phyloP scores from a whole-genome alignment of 2,888 invertebrate genomes.

The Erebia palarica region DNA sequence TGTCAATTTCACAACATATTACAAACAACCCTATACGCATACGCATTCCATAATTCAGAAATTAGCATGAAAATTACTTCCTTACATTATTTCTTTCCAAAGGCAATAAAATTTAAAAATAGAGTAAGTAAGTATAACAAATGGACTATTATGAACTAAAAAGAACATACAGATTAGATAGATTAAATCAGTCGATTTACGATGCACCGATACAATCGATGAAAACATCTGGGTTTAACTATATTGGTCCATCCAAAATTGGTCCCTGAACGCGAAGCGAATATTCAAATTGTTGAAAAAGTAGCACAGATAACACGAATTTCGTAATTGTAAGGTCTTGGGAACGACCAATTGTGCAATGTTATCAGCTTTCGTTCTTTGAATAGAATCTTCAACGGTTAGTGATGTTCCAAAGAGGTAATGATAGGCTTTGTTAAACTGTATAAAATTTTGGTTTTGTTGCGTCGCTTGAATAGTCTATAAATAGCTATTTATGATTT shows the following conservation, averaged over 20 bases:
- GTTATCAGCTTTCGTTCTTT: constrained; percentile 18
- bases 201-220: not conserved
- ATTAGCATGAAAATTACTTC: no score
- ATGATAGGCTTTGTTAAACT: constrained; percentile 16
- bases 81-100: no score
- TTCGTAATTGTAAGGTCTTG: constrained; percentile 4
- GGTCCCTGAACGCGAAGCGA: not conserved
- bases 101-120: no score
- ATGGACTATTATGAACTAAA: no score
- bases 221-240: not conserved
- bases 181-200: not conserved
- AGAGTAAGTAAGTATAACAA: no score
- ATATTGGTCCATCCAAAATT: not conserved
- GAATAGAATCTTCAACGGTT: constrained; percentile 8
- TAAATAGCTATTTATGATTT: constrained; percentile 16
- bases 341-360: constrained; percentile 11
- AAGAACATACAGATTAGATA: no score
- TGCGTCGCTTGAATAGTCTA: constrained; percentile 2
- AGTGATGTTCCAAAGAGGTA: constrained; percentile 14
- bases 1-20: no score
- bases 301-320: constrained; percentile 12
- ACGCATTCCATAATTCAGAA: no score
- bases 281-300: constrained; percentile 20
- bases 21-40: no score
- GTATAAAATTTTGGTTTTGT: constrained; percentile 7